These are phyloP conservation scores for Pogonus chalceus DNA, from an alignment of 1,140 invertebrate species.

Conservation along the genomic window DNA sequence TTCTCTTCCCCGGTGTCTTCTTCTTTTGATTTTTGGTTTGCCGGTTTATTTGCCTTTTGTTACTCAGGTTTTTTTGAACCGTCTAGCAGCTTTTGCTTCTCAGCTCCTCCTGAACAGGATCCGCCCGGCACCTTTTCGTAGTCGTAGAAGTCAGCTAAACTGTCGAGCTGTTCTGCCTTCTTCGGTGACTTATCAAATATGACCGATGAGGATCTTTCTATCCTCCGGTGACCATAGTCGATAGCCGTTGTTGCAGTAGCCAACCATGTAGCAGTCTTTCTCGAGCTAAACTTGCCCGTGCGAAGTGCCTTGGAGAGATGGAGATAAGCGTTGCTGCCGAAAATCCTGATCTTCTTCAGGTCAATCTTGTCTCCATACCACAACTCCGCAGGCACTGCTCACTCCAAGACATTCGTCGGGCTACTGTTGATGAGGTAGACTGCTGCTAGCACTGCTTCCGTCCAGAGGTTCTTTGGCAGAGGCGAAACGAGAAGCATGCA, in stretches of 20 bases:
- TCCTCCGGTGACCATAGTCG: slow-evolving; percentile 17
- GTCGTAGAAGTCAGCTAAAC: no score
- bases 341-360: slow-evolving; percentile 22
- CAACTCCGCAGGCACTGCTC: slow-evolving; percentile 25
- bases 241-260: slow-evolving; percentile 10
- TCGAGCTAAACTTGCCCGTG: slow-evolving; percentile 17
- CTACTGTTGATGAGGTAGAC: slow-evolving; percentile 17
- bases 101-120: background rate
- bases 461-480: slow-evolving; percentile 31
- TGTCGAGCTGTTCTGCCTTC: no score
- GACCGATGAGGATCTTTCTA: slow-evolving; percentile 20
- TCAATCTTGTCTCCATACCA: slow-evolving; percentile 23
- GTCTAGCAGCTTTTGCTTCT: no score
- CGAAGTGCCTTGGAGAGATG: slow-evolving; percentile 19
- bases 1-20: background rate
- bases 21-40: background rate
- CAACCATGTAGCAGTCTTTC: slow-evolving; percentile 9
- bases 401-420: slow-evolving; percentile 17
- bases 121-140: slow-evolving; percentile 8
- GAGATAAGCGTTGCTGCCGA: slow-evolving; percentile 26
- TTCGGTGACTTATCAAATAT: slow-evolving; percentile 23
- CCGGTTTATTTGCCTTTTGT: background rate
- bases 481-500: slow-evolving; percentile 28
- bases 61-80: background rate
- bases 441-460: slow-evolving; percentile 29